A percentile compares a stretch with the other conserved stretches of the same genome.
Evolutionary conservation across 2,888 invertebrate species (phyloP).

Genomic region (Allophyes oxyacanthae): DNA sequence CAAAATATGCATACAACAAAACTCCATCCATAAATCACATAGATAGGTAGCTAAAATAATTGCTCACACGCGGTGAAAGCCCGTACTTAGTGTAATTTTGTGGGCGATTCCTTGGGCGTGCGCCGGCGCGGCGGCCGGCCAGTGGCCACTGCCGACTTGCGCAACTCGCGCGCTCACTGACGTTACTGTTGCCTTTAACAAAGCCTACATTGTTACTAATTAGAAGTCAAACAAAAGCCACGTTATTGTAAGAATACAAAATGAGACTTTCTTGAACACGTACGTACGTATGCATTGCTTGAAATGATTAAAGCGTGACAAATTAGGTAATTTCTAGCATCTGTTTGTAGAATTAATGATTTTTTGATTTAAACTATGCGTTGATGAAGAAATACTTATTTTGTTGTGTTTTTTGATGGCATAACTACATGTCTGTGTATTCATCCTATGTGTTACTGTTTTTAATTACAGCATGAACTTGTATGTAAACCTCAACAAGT

Average conservation of each 20-base stretch:
- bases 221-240: conserved; percentile 42
- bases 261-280: conserved; percentile 15
- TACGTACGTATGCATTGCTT: conserved; percentile 1
- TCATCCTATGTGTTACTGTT: too few species aligned
- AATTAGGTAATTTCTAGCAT: conserved; percentile 9
- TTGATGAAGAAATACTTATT: neutral
- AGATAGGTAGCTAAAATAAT: conserved; percentile 36
- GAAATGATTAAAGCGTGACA: conserved; percentile 26
- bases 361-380: neutral
- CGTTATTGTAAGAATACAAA: conserved; percentile 27
- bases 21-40: conserved; percentile 4
- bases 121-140: conserved; percentile 2
- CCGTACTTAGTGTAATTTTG: conserved; percentile 33
- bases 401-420: too few species aligned
- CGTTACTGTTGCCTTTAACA: conserved; percentile 29
- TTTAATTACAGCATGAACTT: too few species aligned
- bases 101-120: conserved; percentile 27
- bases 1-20: conserved; percentile 1
- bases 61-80: conserved; percentile 36
- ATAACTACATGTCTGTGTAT: too few species aligned
- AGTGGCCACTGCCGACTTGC: conserved; percentile 31
- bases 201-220: conserved; percentile 47
- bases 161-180: conserved; percentile 29
- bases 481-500: neutral
- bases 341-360: neutral